These are phyloP conservation scores for Enchytraeus crypticus DNA, from an alignment of 2,888 invertebrate species.

Conservation along the genomic window DNA sequence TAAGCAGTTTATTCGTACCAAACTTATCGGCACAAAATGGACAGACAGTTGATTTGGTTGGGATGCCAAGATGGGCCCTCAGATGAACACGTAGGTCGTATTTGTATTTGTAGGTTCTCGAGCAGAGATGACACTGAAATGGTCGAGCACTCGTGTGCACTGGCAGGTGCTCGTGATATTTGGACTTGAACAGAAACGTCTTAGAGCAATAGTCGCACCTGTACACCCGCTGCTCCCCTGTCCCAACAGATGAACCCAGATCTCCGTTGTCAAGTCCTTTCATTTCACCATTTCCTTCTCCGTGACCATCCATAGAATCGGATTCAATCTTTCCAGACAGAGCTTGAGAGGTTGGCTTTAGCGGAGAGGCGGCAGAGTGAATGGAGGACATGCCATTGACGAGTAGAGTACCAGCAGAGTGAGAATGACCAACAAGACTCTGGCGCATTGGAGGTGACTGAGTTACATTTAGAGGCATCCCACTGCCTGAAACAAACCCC, in stretches of 20 bases:
- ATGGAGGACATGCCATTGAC: too few species aligned
- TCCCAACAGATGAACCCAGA: not conserved
- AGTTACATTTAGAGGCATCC: not conserved
- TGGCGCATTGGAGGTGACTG: not conserved
- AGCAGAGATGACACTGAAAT: slow-evolving; percentile 30
- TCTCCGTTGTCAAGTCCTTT: too few species aligned
- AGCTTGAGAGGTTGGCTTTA: too few species aligned
- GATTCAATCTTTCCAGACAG: too few species aligned
- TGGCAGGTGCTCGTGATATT: slow-evolving; percentile 31
- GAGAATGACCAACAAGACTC: not conserved
- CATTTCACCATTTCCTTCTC: too few species aligned
- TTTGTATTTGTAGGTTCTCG: slow-evolving; percentile 32
- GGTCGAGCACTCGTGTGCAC: slow-evolving; percentile 32
- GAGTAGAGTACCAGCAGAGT: too few species aligned
- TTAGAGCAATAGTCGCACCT: slow-evolving; percentile 28
- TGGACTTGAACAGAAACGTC: slow-evolving; percentile 31
- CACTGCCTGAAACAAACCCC: not conserved
- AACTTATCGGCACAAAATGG: slow-evolving; percentile 30
- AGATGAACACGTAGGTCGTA: slow-evolving; percentile 31
- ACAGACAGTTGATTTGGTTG: slow-evolving; percentile 32
- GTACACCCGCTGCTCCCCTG: slow-evolving; percentile 24
- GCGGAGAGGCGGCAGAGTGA: too few species aligned
- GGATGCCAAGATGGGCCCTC: slow-evolving; percentile 31
- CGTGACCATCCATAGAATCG: too few species aligned
- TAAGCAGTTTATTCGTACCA: slow-evolving; percentile 27